Conservation (phyloP, 2,113 vertebrate genomes). For the Dipodomys stephensi region DNA sequence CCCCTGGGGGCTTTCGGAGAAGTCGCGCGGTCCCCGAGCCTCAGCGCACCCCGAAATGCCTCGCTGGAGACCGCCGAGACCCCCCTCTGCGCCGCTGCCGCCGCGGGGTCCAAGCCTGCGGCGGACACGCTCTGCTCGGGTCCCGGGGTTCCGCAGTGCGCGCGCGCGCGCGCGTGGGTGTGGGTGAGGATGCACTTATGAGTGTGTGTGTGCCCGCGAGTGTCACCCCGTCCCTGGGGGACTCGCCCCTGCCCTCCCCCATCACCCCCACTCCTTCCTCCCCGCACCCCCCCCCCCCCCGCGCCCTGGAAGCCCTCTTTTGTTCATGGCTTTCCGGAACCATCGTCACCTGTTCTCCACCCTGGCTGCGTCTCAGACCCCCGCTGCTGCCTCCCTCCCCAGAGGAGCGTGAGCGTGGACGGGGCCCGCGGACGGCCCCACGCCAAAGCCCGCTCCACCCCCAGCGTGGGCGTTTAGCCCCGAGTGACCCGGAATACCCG, state of each 20-base stretch:
- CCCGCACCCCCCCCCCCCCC: too few relatives aligned
- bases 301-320: not conserved
- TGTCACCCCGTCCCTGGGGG: not conserved
- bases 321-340: not conserved
- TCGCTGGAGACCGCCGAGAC: not conserved
- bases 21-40: constrained; percentile 65
- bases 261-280: too few relatives aligned
- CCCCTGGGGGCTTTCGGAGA: constrained; percentile 57
- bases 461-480: not conserved
- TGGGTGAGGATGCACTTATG: not conserved
- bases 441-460: not conserved
- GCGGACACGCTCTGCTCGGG: not conserved
- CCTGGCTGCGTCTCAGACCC: not conserved
- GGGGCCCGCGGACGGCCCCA: too few relatives aligned
- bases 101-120: not conserved
- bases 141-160: not conserved
- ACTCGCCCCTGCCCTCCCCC: not conserved
- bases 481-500: not conserved
- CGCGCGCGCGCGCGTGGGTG: not conserved
- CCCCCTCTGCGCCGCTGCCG: not conserved
- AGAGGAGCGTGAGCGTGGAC: too few relatives aligned
- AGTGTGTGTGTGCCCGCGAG: not conserved
- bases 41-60: not conserved
- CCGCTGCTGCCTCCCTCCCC: too few relatives aligned
- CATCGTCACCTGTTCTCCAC: not conserved